Percentiles rank a stretch among this genome's conserved stretches.
These are phyloP conservation scores for Oncorhynchus mykiss DNA, from an alignment of 2,113 vertebrate species.

Conservation along the genomic window DNA sequence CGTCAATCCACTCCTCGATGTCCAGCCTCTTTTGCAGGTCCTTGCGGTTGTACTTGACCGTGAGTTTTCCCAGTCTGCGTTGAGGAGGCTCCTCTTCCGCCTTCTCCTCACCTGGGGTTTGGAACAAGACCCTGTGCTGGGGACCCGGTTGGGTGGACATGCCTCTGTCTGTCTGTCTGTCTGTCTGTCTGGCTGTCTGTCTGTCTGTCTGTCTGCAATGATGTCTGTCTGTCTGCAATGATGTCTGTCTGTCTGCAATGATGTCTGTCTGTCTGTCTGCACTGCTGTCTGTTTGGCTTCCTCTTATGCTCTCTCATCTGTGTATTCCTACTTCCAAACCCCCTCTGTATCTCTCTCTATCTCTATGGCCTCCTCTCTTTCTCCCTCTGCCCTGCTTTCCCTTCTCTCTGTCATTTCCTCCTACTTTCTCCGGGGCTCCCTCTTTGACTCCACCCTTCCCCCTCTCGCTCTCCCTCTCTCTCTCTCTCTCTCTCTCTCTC, in stretches of 20 bases:
- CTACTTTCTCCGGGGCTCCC: conserved; percentile 35
- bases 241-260: conserved; percentile 10
- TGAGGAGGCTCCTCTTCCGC: conserved; percentile 75
- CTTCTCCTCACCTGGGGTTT: conserved; percentile 58
- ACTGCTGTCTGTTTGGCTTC: conserved; percentile 26
- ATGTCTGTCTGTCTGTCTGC: conserved; percentile 15
- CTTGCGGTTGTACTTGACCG: conserved; percentile 93
- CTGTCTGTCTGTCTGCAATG: neutral
- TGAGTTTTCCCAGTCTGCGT: conserved; percentile 88
- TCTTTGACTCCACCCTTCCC: conserved; percentile 35
- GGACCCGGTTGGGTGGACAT: conserved; percentile 80
- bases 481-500: conserved; percentile 41
- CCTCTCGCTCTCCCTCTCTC: neutral
- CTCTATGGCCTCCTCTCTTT: conserved; percentile 1
- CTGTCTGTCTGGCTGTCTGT: neutral
- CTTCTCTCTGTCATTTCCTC: conserved; percentile 12
- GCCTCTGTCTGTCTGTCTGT: conserved; percentile 27
- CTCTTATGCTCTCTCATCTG: conserved; percentile 2
- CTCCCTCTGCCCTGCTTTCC: neutral
- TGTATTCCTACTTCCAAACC: neutral
- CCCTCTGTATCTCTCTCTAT: conserved; percentile 26
- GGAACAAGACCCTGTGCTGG: conserved; percentile 86
- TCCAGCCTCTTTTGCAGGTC: conserved; percentile 93
- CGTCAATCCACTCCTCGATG: conserved; percentile 92
- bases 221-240: neutral